Base-by-base conservation (phyloP, 1,140 invertebrate genomes). In the honey bee (Apis mellifera) region DNA sequence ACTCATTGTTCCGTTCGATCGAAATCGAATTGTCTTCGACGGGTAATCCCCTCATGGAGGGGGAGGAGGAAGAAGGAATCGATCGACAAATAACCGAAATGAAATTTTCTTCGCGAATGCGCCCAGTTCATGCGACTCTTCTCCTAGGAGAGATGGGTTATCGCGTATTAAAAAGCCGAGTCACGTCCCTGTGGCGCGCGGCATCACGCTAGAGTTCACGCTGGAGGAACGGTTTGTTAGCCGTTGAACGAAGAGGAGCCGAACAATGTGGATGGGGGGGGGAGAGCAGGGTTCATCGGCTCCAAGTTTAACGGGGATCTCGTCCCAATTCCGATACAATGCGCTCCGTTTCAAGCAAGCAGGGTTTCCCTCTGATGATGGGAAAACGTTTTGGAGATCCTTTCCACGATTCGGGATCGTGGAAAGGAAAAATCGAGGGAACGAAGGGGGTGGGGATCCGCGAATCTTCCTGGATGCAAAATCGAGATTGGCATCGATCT, bases 271-370 rank as follows among this genome's bases (percentile, higher is more conserved):
- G n/a, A 64, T 71, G 65, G 50, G 60, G 50, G 69, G 59, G 65
- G 50, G 60, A 57, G 69, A 66, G 77, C 79, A 42, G 32, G 64
- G 73, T 66, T 81, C 71, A 72, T 26, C 78, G 66, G 80, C 52
- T 83, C 74, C 66, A 75, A 78, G 75, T 82, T 70, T 71, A 83
- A 83, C 71, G 81, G 75, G 75, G 57, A 83, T 83, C 65, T 75
- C 79, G 79, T 76, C 73, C 79, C 79, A 82, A 82, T 82, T 82
- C 79, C 79, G 79, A 82, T 82, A 82, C 79, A 82, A 76, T 76
- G 79, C 76, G 79, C 79, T 82, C 79, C 72, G 73, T 66, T n/a
- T n/a, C 21, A 73, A 76, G 79, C 79, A 82, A 82, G 69, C 73
- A 76, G 79, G 73, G 54, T 0, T 13, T 7, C 0, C 12, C 72